These are phyloP conservation scores for Heterodera schachtii DNA, from an alignment of 1,140 invertebrate genomes.

Conservation along the genomic window DNA sequence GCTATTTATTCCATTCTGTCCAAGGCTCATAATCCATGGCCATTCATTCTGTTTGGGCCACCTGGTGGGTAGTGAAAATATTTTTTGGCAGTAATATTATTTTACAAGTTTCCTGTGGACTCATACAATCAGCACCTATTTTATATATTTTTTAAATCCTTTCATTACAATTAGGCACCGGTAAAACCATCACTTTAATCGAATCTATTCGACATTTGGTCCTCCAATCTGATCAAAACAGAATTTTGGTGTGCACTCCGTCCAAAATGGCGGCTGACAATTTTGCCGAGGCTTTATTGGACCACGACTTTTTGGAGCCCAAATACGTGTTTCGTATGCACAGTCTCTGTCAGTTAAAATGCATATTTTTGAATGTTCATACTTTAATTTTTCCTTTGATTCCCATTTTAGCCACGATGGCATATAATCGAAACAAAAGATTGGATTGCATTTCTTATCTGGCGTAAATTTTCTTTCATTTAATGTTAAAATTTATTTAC, in stretches of 20 bases:
- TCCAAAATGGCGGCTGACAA: slow-evolving; percentile 46
- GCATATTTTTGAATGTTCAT: not conserved
- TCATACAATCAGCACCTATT: too few species aligned
- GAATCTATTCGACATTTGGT: slow-evolving; percentile 41
- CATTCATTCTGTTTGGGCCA: slow-evolving; percentile 40
- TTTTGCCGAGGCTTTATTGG: slow-evolving; percentile 36
- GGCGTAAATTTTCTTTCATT: slow-evolving; percentile 28
- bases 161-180: slow-evolving; percentile 24
- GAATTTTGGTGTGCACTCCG: slow-evolving; percentile 39
- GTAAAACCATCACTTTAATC: slow-evolving; percentile 40
- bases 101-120: not conserved
- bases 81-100: not conserved
- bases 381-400: not conserved
- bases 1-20: slow-evolving; percentile 37
- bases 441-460: slow-evolving; percentile 40
- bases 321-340: slow-evolving; percentile 48
- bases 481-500: not conserved
- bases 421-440: slow-evolving; percentile 34
- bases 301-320: slow-evolving; percentile 31
- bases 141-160: too few species aligned
- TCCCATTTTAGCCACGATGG: slow-evolving; percentile 32
- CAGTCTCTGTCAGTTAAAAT: slow-evolving; percentile 26
- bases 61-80: slow-evolving; percentile 27
- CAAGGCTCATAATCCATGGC: slow-evolving; percentile 27
- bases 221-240: slow-evolving; percentile 23